Evolutionary conservation across 2,888 invertebrate species (phyloP).

Genomic region (Ochropleura plecta): DNA sequence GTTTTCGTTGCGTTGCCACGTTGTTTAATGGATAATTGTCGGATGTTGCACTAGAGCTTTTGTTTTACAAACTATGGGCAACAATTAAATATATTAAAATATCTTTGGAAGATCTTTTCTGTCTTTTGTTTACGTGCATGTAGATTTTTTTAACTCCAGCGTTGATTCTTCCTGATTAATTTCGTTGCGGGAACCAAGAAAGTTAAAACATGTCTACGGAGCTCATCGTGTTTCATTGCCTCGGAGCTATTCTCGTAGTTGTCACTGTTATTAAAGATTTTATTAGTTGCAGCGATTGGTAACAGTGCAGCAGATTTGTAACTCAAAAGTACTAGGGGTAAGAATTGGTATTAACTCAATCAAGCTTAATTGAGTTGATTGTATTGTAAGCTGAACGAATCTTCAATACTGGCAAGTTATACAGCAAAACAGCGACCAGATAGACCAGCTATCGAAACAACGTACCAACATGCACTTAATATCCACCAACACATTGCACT

Average conservation of each 20-base stretch:
- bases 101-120: not conserved
- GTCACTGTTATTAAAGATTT: not conserved
- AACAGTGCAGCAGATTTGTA: not conserved
- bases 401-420: no score
- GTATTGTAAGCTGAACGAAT: not conserved
- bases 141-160: no score
- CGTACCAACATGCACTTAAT: constrained; percentile 22
- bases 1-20: constrained; percentile 6
- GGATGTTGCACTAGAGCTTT: constrained; percentile 21
- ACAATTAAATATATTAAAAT: not conserved
- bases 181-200: not conserved
- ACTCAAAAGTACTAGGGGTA: not conserved
- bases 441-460: constrained; percentile 10
- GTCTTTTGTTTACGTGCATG: not conserved
- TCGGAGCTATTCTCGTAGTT: not conserved
- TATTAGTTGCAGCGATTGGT: not conserved
- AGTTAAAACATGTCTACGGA: not conserved
- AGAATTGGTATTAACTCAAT: not conserved
- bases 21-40: constrained; percentile 24
- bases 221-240: not conserved
- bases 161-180: not conserved
- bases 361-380: not conserved
- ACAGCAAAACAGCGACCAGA: not conserved
- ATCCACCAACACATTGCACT: constrained; percentile 27
- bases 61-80: not conserved